phyloP scores from a whole-genome alignment of 2,797 vertebrate genomes.

The Acipenser ruthenus region DNA sequence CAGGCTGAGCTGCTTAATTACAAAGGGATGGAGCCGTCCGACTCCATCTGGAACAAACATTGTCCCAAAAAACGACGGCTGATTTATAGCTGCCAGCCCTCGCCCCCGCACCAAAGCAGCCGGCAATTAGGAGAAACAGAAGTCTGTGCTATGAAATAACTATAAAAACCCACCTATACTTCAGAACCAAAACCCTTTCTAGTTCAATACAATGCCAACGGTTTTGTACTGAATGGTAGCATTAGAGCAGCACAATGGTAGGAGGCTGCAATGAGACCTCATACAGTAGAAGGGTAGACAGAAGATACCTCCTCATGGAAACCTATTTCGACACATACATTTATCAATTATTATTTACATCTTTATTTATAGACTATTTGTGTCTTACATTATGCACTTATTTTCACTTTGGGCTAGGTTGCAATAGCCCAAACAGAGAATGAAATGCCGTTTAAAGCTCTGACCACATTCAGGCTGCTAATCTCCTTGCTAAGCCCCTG shows the following conservation, averaged over 20 bases:
- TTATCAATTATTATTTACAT: no score
- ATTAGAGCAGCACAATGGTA: not conserved
- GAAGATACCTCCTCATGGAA: no score
- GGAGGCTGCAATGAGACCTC: conserved; percentile 4
- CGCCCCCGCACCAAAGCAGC: conserved; percentile 50
- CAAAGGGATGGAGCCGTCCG: conserved; percentile 73
- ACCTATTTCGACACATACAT: no score
- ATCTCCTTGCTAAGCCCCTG: conserved; percentile 70
- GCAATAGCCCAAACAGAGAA: conserved; percentile 36
- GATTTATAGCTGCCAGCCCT: conserved; percentile 68
- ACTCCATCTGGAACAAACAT: conserved; percentile 75
- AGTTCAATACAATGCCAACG: conserved; percentile 11
- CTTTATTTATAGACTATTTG: not conserved
- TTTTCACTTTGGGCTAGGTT: conserved; percentile 35
- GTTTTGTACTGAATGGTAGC: no score
- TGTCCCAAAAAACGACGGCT: conserved; percentile 58
- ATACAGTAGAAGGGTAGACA: conserved; percentile 3
- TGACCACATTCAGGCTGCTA: conserved; percentile 56
- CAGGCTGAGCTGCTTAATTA: conserved; percentile 71
- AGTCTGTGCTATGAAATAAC: conserved; percentile 44
- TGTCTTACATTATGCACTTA: not conserved
- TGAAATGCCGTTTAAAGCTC: conserved; percentile 41
- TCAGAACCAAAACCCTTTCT: conserved; percentile 23
- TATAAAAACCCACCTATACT: conserved; percentile 19
- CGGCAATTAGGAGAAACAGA: conserved; percentile 62